Evolutionary conservation across 2,797 vertebrate genomes (phyloP), one percentile per base, ranked within the genome.

Genomic region (Poliocrania exsul): DNA sequence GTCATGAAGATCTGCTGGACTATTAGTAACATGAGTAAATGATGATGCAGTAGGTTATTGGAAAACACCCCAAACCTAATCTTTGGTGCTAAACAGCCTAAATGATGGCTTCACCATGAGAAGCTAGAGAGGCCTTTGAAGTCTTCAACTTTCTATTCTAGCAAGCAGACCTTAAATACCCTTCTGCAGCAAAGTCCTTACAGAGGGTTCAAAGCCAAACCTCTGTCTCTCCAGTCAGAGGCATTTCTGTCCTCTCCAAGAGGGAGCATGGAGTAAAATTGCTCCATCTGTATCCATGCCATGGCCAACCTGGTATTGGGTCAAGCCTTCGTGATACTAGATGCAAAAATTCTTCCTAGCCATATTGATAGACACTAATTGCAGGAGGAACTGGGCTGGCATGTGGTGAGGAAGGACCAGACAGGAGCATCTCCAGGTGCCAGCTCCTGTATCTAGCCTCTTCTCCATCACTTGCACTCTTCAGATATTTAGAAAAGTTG

Each of bases 31-130:
- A 6, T 56, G 82, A 85, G 70, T 86, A 94, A 95, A 96, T 80
- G 81, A 92, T 94, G 88, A 96, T 93, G 90, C 46, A 94, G 77
- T 81, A 89, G 53, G 67, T 78, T 95, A 87, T 60, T 58, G 81
- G 86, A 91, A 74, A 89, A 54, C 66, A 69, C 12, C 1, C 10
- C 38, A 87, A 73, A 90, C 56, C 38, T 89, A 74, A 91, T 94
- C 57, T 88, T 77, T 84, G 83, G n/a, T 71, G 54, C 57, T 92
- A 24, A 96, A 42, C 51, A 85, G 35, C 46, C 80, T 81, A 60
- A 84, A 87, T 2, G 15, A 92, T 2, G 5, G 15, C 35, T 92
- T 82, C 35, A 46, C 15, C 37, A 3, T 3, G 33, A 65, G 31
- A 69, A 85, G 49, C 46, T 79, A 51, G 44, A 54, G 47, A 70